Evolutionary conservation across 37 sponge, comb jelly and placozoan species (phyloP).

Genomic region (Lycopodina hypogea): DNA sequence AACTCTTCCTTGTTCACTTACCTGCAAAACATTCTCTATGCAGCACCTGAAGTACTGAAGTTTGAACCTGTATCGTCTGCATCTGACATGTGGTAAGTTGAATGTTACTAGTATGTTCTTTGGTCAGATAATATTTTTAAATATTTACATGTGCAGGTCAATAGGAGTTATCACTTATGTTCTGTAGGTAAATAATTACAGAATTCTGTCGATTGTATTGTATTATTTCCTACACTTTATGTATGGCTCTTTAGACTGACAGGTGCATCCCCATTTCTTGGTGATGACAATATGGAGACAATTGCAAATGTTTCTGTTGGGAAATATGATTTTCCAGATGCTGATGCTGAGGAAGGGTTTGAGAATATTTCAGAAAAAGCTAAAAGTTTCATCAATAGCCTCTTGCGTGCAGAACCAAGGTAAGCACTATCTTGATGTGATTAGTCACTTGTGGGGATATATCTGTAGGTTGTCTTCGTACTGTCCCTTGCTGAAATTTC

Average conservation of each 20-base stretch:
- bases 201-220: no score
- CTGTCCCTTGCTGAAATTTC: no score
- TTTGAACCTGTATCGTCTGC: constrained; percentile 72
- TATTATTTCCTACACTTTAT: no score
- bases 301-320: constrained; percentile 60
- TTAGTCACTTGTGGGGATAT: no score
- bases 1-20: not conserved
- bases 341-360: constrained; percentile 66
- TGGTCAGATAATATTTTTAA: not conserved
- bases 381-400: constrained; percentile 72
- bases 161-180: constrained; percentile 83
- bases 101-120: no score
- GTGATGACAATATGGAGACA: constrained; percentile 81
- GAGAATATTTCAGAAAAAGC: constrained; percentile 69
- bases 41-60: constrained; percentile 86
- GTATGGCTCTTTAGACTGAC: constrained; percentile 49
- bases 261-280: constrained; percentile 87
- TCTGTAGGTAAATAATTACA: constrained; percentile 57
- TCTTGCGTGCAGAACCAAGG: constrained; percentile 62
- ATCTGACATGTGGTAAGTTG: constrained; percentile 90
- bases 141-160: constrained; percentile 43
- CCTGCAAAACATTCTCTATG: not conserved
- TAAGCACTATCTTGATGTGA: constrained; percentile 10
- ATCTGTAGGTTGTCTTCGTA: no score
- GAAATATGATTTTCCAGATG: constrained; percentile 73